These are phyloP conservation scores for Parasteatoda tepidariorum DNA, from an alignment of 1,140 invertebrate genomes.

Conservation along the genomic window DNA sequence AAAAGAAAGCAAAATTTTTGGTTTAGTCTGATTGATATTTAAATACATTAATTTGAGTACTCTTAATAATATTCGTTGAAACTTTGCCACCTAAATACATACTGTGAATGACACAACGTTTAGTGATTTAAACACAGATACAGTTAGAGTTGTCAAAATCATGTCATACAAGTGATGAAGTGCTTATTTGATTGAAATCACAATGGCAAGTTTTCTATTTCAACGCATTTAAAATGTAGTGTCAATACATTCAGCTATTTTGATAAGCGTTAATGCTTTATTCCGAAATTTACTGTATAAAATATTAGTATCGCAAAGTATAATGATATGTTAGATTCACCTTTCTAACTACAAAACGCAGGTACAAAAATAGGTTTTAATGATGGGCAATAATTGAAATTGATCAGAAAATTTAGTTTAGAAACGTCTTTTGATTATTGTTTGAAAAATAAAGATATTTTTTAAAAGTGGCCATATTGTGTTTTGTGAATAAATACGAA, in stretches of 20 bases:
- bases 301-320: constrained; percentile 2
- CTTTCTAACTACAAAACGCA: constrained; percentile 7
- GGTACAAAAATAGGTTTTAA: constrained; percentile 22
- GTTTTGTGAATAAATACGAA: no score
- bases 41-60: no score
- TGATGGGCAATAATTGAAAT: neutral
- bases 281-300: neutral
- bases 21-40: no score
- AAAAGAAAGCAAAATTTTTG: no score
- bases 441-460: no score
- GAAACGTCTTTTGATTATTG: no score
- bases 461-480: no score
- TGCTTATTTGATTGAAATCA: constrained; percentile 30
- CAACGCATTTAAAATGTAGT: constrained; percentile 23
- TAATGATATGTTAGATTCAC: constrained; percentile 40
- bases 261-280: neutral
- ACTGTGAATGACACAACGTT: neutral
- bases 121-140: neutral
- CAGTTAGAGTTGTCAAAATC: neutral
- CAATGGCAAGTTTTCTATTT: neutral
- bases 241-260: constrained; percentile 46
- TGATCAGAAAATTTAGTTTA: neutral
- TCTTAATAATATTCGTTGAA: neutral
- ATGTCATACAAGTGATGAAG: constrained; percentile 15
- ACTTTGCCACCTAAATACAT: neutral